Evolutionary conservation across 2,113 vertebrate genomes (phyloP), one percentile per base, ranked within the genome.

Genomic region (Microcebus murinus): DNA sequence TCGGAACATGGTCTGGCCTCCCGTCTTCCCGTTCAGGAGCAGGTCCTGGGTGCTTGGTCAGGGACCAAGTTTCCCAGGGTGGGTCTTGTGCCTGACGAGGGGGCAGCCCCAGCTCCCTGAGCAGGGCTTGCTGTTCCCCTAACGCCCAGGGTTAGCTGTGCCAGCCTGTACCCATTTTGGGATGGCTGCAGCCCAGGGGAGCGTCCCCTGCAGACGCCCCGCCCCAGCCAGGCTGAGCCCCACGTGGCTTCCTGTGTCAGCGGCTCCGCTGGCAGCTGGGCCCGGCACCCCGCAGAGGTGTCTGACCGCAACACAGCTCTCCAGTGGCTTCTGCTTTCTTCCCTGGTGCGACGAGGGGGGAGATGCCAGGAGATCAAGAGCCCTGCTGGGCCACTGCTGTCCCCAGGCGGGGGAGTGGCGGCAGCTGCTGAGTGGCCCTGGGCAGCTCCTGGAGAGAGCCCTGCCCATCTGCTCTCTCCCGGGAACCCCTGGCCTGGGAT

Each of bases 31-130:
- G 8, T 2, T 29, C 67, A 55, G 55, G 52, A 96, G 50, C 97
- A 96, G 97, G 97, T 96, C 96, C 23, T 2, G 17, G 82, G 79
- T 0, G 4, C 21, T 93, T 45, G 45, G n/a, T 23, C 9, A 6
- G 86, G 71, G 77, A 8, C 68, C 20, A 6, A 4, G 25, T 29
- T n/a, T 77, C 59, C 29, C 29, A 18, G 76, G 71, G 13, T 13
- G 63, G 95, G 48, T 36, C 85, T 71, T 12, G 76, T 65, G 34
- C 73, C 61, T 8, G 2, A 67, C 1, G 15, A 2, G 8, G 0
- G 4, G 39, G n/a, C 34, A 31, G 17, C 42, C 20, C 12, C 18
- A 25, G 50, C 71, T 65, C 34, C 63, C 73, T 12, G 18, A 48
- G 87, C 10, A 3, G 67, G n/a, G 23, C 42, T 34, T 0, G 7